Evolutionary conservation across 2,113 vertebrate genomes (phyloP), one percentile per base, ranked within the genome.

Genomic region (Grammomys surdaster): DNA sequence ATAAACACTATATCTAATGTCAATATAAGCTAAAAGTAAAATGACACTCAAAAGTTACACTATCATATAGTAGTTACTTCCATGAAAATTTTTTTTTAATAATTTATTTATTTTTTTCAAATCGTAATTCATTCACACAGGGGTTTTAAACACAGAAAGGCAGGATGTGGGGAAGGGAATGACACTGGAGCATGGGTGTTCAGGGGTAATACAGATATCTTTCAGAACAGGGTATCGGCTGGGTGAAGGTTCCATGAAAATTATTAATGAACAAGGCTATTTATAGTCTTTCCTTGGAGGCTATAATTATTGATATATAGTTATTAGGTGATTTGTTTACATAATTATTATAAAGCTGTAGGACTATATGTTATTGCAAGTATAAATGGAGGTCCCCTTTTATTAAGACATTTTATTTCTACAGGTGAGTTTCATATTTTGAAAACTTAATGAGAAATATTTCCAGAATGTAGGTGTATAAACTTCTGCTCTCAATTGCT

Each of bases 331-430:
- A 93, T 2, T 60, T 77, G 36, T n/a, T 69, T 77, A 4, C 0
- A 54, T 12, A 46, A 81, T 33, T 81, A 56, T 67, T 75, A 88
- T 10, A 36, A 46, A 81, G 28, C 31, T 40, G 72, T 6, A 58
- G n/a, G 19, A 26, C 1, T 33, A 9, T 73, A 5, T 20, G 28
- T 63, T 60, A 2, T 70, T 85, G 58, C 87, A 48, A 31, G 60
- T 63, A 28, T 43, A 63, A 63, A 17, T 84, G 14, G 12, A 84
- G 43, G n/a, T 89, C 33, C 56, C 7, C 40, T 63, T 88, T 11
- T 40, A 81, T 73, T 80, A 56, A 90, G 3, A n/a, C 7, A 33
- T 69, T 95, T 94, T 89, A 12, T 93, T 91, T 77, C 28, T 77
- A 76, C 9, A 1, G 31, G 13, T 40, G 84, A 88, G 9, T 80